Base-by-base conservation (phyloP, 2,113 vertebrate genomes). In the Brachyhypopomus occidentalis region DNA sequence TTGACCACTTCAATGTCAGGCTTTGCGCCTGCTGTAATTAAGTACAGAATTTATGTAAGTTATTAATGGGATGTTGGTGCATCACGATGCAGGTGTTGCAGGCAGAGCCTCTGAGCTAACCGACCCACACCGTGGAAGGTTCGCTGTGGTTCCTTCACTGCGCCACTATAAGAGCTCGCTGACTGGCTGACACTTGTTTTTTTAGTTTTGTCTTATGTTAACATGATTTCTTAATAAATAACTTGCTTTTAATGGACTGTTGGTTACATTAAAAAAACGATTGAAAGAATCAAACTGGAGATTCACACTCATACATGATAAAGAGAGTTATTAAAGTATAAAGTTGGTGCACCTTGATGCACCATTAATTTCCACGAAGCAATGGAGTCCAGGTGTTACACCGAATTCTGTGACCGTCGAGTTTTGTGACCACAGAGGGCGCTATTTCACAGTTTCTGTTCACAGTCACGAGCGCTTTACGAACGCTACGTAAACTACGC, bases 21-120 rank as follows among this genome's bases (percentile, higher is more conserved):
- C 89, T 55, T 78, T 62, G 74, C 63, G 85, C 89, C 77, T 87
- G 83, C 82, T 96, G 94, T 95, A 95, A 95, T 91, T 95, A 93
- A 95, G 95, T 96, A 95, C 92, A 96, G 94, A 92, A 90, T 84
- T 89, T 89, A 72, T 90, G 90, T 96, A 95, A 96, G 89, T 95
- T 95, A 95, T 92, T 94, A 88, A 87, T 71, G 83, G 83, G 84
- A 85, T 63, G 67, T 79, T 86, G 72, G 76, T 72, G 63, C 74
- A 48, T 60, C 60, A 79, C 3, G 63, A 83, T 88, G 76, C 81
- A 74, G 77, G 34, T 75, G 59, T 84, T 64, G 72, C 59, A 66
- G 81, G 38, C 59, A n/a, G n/a, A 12, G 36, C 63, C 30, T 84
- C 63, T 45, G 56, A 63, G 38, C 20, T 75, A 56, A 12, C 16